phyloP scores from a whole-genome alignment of 2,888 invertebrate species.

The Eudasyphora cyanicolor region DNA sequence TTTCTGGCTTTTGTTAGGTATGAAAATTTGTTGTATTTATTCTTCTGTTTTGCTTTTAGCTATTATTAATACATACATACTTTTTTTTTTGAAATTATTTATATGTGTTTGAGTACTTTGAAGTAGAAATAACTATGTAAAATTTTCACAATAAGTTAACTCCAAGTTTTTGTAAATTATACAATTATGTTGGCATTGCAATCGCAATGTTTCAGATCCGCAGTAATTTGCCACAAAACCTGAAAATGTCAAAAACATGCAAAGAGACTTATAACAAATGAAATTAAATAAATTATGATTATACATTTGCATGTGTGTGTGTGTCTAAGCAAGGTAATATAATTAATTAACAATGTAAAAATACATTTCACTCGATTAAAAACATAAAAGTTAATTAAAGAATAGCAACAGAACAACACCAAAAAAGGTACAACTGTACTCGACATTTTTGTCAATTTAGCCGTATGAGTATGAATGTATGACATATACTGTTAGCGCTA shows the following conservation, averaged over 20 bases:
- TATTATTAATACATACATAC: background rate
- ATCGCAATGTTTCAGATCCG: background rate
- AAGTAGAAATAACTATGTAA: background rate
- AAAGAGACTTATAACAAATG: background rate
- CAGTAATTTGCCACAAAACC: background rate
- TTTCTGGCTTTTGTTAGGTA: background rate
- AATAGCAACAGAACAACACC: background rate
- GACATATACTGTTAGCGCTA: background rate
- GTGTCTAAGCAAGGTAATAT: background rate
- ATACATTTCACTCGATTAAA: background rate
- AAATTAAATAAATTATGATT: conserved; percentile 6
- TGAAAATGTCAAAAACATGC: background rate
- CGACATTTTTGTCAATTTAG: too few relatives aligned
- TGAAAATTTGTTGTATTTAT: conserved; percentile 1
- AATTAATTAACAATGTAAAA: conserved; percentile 11
- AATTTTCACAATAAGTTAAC: too few relatives aligned
- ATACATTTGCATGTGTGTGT: background rate
- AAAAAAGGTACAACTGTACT: background rate
- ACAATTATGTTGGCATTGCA: background rate
- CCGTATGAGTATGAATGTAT: background rate
- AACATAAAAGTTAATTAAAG: conserved; percentile 8
- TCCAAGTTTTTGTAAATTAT: too few relatives aligned
- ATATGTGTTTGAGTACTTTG: background rate
- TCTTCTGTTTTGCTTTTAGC: background rate
- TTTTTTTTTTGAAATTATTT: background rate